Conservation (phyloP, 2,113 vertebrate genomes). For the Apodemus speciosus region DNA sequence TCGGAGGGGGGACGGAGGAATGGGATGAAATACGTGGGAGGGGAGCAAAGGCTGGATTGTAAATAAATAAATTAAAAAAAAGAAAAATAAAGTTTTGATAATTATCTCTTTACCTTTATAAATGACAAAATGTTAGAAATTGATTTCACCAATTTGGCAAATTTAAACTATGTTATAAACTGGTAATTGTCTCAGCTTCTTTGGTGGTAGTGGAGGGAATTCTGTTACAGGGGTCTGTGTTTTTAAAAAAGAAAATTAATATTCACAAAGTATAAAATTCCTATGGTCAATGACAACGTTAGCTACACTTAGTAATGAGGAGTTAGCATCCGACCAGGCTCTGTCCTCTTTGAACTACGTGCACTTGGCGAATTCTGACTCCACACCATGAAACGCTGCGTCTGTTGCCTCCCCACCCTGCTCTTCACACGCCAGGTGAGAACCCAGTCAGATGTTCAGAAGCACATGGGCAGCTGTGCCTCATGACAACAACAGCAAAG, state of each 20-base stretch:
- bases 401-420: background rate
- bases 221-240: conserved; percentile 23
- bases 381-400: background rate
- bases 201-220: background rate
- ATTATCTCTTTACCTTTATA: background rate
- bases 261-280: conserved; percentile 13
- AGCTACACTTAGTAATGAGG: background rate
- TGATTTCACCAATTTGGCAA: conserved; percentile 21
- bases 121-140: conserved; percentile 14
- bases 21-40: no score
- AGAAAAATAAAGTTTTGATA: background rate
- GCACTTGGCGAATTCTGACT: conserved; percentile 22
- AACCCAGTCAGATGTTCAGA: conserved; percentile 11
- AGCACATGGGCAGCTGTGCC: conserved; percentile 15
- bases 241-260: conserved; percentile 31
- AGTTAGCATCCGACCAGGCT: background rate
- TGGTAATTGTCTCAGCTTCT: conserved; percentile 19
- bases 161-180: conserved; percentile 10
- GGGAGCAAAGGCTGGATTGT: no score
- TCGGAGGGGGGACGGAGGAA: no score
- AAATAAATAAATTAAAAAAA: no score
- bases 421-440: background rate
- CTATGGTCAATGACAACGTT: conserved; percentile 24
- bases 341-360: background rate
- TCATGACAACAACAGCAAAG: conserved; percentile 24